phyloP scores from a whole-genome alignment of 2,113 vertebrate genomes.

The Corvus cornix region DNA sequence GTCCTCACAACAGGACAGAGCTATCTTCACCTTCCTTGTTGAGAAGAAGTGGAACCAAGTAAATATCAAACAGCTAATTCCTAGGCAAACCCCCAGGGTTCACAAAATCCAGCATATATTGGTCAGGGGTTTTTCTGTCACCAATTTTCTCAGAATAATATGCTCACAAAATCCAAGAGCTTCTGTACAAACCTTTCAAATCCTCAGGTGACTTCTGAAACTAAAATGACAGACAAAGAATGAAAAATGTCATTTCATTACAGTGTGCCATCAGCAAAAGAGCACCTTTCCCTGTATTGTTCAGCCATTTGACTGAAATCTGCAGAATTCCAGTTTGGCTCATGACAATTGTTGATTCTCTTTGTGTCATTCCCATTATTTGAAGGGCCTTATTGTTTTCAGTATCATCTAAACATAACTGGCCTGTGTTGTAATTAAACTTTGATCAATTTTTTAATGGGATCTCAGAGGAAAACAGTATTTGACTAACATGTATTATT shows the following conservation, averaged over 20 bases:
- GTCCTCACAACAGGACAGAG: background rate
- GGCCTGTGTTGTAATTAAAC: slow-evolving; percentile 27
- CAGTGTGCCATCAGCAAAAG: background rate
- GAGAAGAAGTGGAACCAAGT: background rate
- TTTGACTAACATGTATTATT: slow-evolving; percentile 48
- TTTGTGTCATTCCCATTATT: slow-evolving; percentile 13
- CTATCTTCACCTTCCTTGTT: background rate
- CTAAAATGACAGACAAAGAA: background rate
- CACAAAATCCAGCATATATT: background rate
- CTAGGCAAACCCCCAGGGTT: background rate
- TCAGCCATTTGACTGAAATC: background rate
- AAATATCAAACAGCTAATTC: background rate
- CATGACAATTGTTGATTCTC: background rate
- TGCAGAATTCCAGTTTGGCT: background rate
- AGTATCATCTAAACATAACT: slow-evolving; percentile 5
- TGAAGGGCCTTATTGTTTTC: slow-evolving; percentile 17
- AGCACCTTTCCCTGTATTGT: background rate
- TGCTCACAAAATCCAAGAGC: background rate
- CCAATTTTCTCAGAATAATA: rapidly evolving
- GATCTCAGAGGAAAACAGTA: slow-evolving; percentile 52
- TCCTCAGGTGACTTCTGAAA: background rate
- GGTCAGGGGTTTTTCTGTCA: background rate
- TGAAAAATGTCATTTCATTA: background rate
- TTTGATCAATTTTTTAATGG: slow-evolving; percentile 56
- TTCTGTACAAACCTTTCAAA: background rate